Evolutionary conservation across 2,888 invertebrate species (phyloP).

Genomic region (Villa cingulata): DNA sequence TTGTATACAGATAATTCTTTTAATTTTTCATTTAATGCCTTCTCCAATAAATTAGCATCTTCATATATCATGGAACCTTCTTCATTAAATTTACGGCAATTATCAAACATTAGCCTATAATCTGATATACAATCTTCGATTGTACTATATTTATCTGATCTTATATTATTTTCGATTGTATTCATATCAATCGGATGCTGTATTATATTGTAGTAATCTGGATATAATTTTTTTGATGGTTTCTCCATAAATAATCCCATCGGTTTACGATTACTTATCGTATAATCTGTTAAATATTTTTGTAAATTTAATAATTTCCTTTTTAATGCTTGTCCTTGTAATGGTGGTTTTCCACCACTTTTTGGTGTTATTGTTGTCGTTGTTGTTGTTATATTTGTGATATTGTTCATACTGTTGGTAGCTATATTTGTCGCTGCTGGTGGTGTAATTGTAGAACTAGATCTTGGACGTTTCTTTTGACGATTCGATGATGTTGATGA

Average conservation of each 20-base stretch:
- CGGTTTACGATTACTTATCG: slow-evolving; percentile 67
- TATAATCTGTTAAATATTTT: slow-evolving; percentile 55
- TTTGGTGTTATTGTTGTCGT: slow-evolving; percentile 29
- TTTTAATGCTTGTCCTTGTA: slow-evolving; percentile 40
- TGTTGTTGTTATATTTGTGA: not conserved
- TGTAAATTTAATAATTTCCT: slow-evolving; percentile 71
- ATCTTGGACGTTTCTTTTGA: slow-evolving; percentile 12
- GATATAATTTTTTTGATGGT: slow-evolving; percentile 87
- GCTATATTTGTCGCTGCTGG: slow-evolving; percentile 5
- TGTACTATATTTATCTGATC: slow-evolving; percentile 65
- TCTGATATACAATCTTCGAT: slow-evolving; percentile 79
- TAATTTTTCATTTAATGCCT: slow-evolving; percentile 67
- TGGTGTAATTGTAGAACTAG: slow-evolving; percentile 15
- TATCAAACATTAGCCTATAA: slow-evolving; percentile 87
- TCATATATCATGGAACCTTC: slow-evolving; percentile 91
- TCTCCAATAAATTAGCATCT: slow-evolving; percentile 81
- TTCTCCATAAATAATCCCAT: slow-evolving; percentile 92
- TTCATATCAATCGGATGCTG: slow-evolving; percentile 89
- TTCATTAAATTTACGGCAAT: slow-evolving; percentile 94
- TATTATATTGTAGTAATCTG: slow-evolving; percentile 91
- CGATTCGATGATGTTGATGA: not conserved
- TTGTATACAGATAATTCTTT: slow-evolving; percentile 54
- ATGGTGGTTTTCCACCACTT: no score
- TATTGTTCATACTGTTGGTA: slow-evolving; percentile 16
- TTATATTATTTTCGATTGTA: slow-evolving; percentile 83